Conservation (phyloP, 2,888 invertebrate species). For the Andrena hattorfiana region DNA sequence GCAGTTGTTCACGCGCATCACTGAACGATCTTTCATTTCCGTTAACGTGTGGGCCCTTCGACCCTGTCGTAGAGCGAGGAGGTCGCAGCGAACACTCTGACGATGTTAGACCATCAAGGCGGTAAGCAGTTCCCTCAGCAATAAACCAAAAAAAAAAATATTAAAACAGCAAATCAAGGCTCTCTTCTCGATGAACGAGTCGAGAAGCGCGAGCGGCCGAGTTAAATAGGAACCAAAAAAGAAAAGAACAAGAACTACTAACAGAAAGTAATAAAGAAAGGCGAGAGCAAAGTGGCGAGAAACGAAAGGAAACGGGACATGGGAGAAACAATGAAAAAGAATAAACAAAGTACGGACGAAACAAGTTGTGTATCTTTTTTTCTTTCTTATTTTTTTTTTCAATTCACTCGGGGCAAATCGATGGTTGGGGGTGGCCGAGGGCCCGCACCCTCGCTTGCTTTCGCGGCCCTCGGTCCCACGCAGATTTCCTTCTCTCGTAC, state of each 20-base stretch:
- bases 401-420: background rate
- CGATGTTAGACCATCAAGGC: constrained; percentile 96
- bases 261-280: constrained; percentile 6
- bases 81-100: constrained; percentile 95
- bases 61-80: constrained; percentile 94
- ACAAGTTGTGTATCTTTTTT: background rate
- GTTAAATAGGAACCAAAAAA: background rate
- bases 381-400: background rate
- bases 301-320: constrained; percentile 33
- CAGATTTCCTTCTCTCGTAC: background rate
- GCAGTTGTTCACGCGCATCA: constrained; percentile 78
- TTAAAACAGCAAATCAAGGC: background rate
- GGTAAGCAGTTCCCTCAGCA: constrained; percentile 89
- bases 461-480: constrained; percentile 1
- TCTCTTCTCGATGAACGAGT: constrained; percentile 29
- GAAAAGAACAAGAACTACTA: constrained; percentile 7
- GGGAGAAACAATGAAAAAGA: constrained; percentile 7
- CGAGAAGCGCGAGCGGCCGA: background rate
- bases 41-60: constrained; percentile 77
- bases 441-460: constrained; percentile 1
- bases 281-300: constrained; percentile 41
- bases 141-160: constrained; percentile 58
- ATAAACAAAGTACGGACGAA: constrained; percentile 7
- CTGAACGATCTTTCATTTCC: constrained; percentile 81
- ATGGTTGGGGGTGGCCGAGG: constrained; percentile 1